Conservation (phyloP, 2,888 invertebrate species). For the Petrophora chlorosata region DNA sequence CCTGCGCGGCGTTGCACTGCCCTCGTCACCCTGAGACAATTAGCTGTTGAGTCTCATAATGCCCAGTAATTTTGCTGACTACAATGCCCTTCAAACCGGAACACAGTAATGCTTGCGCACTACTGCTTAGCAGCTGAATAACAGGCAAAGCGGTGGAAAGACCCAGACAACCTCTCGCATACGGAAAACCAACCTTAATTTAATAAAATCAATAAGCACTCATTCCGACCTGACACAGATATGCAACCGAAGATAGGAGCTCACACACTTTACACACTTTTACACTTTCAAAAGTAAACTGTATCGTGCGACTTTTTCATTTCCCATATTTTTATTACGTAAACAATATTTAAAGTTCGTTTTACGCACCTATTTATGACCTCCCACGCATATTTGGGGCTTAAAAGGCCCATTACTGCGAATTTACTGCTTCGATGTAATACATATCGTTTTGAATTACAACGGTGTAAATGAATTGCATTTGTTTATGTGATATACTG, state of each 20-base stretch:
- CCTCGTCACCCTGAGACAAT: too few species aligned
- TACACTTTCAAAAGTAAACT: conserved; percentile 30
- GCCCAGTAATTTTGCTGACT: too few species aligned
- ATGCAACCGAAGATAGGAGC: conserved; percentile 20
- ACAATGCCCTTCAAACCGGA: too few species aligned
- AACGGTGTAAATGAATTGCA: background rate
- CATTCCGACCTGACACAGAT: conserved; percentile 31
- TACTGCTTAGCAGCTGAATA: too few species aligned
- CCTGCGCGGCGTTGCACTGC: too few species aligned
- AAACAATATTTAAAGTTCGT: conserved; percentile 14
- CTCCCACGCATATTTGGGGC: conserved; percentile 8
- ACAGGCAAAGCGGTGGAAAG: too few species aligned
- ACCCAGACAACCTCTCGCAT: too few species aligned
- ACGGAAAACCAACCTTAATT: too few species aligned
- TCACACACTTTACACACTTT: conserved; percentile 21
- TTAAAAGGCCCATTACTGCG: conserved; percentile 3
- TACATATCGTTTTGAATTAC: background rate
- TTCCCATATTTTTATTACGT: conserved; percentile 32
- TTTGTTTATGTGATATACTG: background rate
- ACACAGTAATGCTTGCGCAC: too few species aligned
- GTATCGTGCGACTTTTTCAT: conserved; percentile 36
- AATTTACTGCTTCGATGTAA: background rate
- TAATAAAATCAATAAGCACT: too few species aligned
- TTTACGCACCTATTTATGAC: conserved; percentile 29
- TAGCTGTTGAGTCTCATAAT: too few species aligned